These are phyloP conservation scores for Synergus laeviventris DNA, from an alignment of 2,888 invertebrate genomes.

Conservation along the genomic window DNA sequence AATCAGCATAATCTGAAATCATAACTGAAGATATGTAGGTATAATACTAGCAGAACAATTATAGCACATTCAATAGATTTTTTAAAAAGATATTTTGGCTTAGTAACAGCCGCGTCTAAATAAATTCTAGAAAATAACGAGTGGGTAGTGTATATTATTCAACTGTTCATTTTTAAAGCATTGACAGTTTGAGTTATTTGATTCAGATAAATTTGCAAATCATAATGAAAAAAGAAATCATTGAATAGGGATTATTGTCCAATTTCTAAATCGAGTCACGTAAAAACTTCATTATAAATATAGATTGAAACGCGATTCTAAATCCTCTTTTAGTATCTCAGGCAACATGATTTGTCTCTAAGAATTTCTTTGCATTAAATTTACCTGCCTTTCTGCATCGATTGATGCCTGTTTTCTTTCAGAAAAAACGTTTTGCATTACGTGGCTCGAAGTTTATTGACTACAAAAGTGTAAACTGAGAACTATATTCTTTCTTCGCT, in stretches of 20 bases:
- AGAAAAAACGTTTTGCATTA: constrained; percentile 23
- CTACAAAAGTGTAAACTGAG: constrained; percentile 35
- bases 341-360: constrained; percentile 19
- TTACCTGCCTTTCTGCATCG: constrained; percentile 7
- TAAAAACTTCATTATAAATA: constrained; percentile 1
- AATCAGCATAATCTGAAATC: background rate
- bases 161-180: too few relatives aligned
- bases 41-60: background rate
- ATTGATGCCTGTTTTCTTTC: constrained; percentile 19
- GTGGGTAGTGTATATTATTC: too few relatives aligned
- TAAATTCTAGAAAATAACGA: constrained; percentile 1
- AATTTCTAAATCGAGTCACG: background rate
- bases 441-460: constrained; percentile 22
- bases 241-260: background rate
- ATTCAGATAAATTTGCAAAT: background rate
- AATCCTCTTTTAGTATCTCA: background rate
- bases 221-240: too few relatives aligned
- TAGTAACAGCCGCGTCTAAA: background rate
- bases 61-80: background rate
- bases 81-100: background rate
- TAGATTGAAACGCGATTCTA: constrained; percentile 5
- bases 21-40: background rate
- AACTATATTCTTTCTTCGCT: constrained; percentile 28
- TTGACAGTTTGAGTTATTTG: too few relatives aligned
- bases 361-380: constrained; percentile 34